Evolutionary conservation across 2,888 invertebrate species (phyloP).

Genomic region (Drosophila planitibia): DNA sequence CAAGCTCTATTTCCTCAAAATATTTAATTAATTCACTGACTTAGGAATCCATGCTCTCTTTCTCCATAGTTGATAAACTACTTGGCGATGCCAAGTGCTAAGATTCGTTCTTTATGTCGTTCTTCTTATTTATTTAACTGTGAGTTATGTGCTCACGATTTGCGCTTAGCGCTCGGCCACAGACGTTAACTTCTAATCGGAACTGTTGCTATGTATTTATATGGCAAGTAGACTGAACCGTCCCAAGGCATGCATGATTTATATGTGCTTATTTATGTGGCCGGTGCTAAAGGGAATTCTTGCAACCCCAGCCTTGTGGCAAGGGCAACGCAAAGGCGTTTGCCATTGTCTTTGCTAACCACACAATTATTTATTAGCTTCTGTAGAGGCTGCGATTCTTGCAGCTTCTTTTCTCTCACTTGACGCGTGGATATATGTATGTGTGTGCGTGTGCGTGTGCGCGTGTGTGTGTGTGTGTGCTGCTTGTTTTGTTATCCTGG

Average conservation of each 20-base stretch:
- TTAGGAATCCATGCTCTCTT: not conserved
- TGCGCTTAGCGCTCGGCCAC: constrained; percentile 28
- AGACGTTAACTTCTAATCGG: constrained; percentile 64
- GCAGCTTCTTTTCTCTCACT: constrained; percentile 12
- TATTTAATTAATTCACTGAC: not conserved
- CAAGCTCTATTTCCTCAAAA: not conserved
- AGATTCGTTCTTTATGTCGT: not conserved
- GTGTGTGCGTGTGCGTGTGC: not conserved
- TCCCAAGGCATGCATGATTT: constrained; percentile 67
- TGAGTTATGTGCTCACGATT: constrained; percentile 42
- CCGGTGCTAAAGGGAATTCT: constrained; percentile 44
- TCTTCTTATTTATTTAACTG: not conserved
- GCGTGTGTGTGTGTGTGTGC: constrained; percentile 14
- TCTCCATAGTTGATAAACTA: not conserved
- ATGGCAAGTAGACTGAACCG: constrained; percentile 8
- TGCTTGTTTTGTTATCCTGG: constrained; percentile 61
- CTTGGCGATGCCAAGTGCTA: not conserved
- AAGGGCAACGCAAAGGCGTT: constrained; percentile 43
- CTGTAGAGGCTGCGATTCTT: constrained; percentile 53
- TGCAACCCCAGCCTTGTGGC: constrained; percentile 40
- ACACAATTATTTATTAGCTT: constrained; percentile 79
- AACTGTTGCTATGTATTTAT: constrained; percentile 53
- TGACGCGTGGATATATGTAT: constrained; percentile 4
- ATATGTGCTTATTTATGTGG: constrained; percentile 69
- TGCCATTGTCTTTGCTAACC: constrained; percentile 72